Conservation (phyloP, 1,140 invertebrate genomes). For the Gonatopus flavifemur region DNA sequence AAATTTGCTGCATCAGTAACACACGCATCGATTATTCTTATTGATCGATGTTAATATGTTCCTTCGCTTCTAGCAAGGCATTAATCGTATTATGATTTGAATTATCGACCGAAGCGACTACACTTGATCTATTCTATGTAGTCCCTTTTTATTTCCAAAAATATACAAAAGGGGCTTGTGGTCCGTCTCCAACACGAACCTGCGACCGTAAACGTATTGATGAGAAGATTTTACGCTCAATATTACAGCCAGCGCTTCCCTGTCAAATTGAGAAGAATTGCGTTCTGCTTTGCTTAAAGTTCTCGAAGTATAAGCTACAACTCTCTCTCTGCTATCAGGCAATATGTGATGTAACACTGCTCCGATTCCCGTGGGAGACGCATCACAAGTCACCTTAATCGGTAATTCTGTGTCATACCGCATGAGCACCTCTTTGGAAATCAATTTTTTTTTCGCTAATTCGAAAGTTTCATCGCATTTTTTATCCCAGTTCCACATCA, state of each 20-base stretch:
- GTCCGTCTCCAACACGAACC: conserved; percentile 55
- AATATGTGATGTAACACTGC: conserved; percentile 46
- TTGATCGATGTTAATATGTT: too few species aligned
- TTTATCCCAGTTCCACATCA: too few species aligned
- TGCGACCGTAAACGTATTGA: conserved; percentile 46
- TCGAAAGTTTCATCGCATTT: background rate
- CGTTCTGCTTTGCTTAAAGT: too few species aligned
- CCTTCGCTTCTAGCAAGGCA: too few species aligned
- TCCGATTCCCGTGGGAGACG: conserved; percentile 44
- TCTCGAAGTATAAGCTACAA: conserved; percentile 49
- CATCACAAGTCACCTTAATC: conserved; percentile 51
- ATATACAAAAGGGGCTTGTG: conserved; percentile 54
- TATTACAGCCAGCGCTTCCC: too few species aligned
- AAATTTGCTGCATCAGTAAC: too few species aligned
- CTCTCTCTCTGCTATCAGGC: conserved; percentile 31
- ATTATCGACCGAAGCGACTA: too few species aligned
- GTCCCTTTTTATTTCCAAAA: too few species aligned
- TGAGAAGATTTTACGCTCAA: conserved; percentile 44
- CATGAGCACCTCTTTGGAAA: conserved; percentile 22
- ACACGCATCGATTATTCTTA: too few species aligned
- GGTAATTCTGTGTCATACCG: conserved; percentile 45
- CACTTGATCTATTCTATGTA: too few species aligned
- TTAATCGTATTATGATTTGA: too few species aligned
- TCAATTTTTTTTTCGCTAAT: background rate
- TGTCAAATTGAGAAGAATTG: conserved; percentile 53